Evolutionary conservation across 2,797 vertebrate species (phyloP).

Genomic region (Thamnophis elegans): DNA sequence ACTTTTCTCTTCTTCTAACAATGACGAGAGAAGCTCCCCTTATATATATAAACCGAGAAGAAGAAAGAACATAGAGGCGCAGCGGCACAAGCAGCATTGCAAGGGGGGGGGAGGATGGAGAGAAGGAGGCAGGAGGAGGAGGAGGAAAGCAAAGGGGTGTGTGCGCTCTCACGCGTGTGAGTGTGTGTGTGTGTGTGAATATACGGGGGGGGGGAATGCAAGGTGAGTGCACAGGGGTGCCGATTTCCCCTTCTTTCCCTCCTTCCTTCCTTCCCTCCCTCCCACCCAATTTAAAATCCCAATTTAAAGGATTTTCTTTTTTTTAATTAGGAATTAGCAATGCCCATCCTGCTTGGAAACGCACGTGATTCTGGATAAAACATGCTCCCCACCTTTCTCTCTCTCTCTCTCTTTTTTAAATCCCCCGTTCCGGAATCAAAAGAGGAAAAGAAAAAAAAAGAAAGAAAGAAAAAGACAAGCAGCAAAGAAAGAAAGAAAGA

Average conservation of each 20-base stretch:
- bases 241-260: not conserved
- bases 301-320: not conserved
- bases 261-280: no score
- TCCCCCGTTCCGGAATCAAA: not conserved
- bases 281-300: no score
- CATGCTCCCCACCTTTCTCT: not conserved
- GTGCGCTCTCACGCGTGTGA: fast-evolving
- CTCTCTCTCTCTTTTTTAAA: no score
- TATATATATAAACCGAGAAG: not conserved
- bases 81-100: not conserved
- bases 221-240: not conserved
- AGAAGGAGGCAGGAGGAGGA: not conserved
- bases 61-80: not conserved
- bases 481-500: not conserved
- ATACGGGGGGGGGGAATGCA: no score
- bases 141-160: not conserved
- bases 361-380: not conserved
- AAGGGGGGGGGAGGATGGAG: not conserved
- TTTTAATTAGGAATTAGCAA: not conserved
- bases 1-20: not conserved
- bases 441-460: no score
- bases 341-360: not conserved
- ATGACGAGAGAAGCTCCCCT: slow-evolving; percentile 9
- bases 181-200: not conserved
- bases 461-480: no score